phyloP scores from a whole-genome alignment of 2,888 invertebrate genomes.

The Drosophila colorata region DNA sequence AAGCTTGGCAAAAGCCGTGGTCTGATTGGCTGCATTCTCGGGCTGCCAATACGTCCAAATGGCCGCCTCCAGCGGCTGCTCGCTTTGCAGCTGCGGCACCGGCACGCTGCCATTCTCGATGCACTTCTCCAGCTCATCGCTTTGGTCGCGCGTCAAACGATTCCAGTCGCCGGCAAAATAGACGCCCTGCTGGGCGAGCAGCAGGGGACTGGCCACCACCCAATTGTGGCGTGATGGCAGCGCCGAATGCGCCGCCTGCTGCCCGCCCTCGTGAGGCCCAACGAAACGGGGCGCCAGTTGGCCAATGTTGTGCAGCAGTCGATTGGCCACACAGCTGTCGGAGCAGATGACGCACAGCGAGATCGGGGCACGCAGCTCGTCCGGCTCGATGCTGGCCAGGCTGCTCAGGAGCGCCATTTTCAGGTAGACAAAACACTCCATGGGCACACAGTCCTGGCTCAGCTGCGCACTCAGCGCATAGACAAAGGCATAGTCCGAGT shows the following conservation, averaged over 20 bases:
- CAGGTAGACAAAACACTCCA: slow-evolving; percentile 84
- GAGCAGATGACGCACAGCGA: slow-evolving; percentile 80
- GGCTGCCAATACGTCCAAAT: slow-evolving; percentile 85
- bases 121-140: slow-evolving; percentile 74
- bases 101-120: slow-evolving; percentile 70
- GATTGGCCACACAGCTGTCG: slow-evolving; percentile 76
- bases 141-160: slow-evolving; percentile 63
- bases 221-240: slow-evolving; percentile 64
- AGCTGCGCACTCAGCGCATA: slow-evolving; percentile 84
- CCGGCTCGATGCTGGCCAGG: slow-evolving; percentile 83
- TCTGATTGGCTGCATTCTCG: slow-evolving; percentile 72
- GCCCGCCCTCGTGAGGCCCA: slow-evolving; percentile 76
- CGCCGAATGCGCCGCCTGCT: slow-evolving; percentile 31
- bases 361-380: slow-evolving; percentile 77
- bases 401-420: slow-evolving; percentile 85
- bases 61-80: slow-evolving; percentile 78
- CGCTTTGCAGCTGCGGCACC: slow-evolving; percentile 35
- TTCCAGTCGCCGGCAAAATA: slow-evolving; percentile 85
- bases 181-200: slow-evolving; percentile 84
- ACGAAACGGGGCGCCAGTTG: slow-evolving; percentile 82
- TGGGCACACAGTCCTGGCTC: slow-evolving; percentile 83
- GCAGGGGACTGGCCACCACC: slow-evolving; percentile 83
- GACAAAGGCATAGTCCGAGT: slow-evolving; percentile 84
- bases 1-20: slow-evolving; percentile 76
- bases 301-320: slow-evolving; percentile 77